Evolutionary conservation across 2,888 invertebrate genomes (phyloP), one percentile per base, ranked within the genome.

Genomic region (Eurytoma adleriae): DNA sequence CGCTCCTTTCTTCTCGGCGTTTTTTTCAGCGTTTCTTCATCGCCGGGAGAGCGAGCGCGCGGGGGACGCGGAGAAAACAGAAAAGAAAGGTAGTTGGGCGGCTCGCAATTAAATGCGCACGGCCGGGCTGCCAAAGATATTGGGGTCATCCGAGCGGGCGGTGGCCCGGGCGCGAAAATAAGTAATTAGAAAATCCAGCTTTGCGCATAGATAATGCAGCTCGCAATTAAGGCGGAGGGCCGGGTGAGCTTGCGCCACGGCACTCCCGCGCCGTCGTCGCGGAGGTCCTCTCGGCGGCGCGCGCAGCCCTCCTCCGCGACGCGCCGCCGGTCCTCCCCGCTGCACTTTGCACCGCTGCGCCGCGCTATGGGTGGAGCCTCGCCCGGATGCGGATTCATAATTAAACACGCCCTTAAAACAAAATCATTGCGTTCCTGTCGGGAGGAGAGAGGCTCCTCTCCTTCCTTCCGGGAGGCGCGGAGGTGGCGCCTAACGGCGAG

Each of bases 351-450:
- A 78, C 61, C 78, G 82, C 82, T 78, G 40, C 54, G n/a, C 52
- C 18, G 54, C 18, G 78, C 77, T 69, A 86, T 87, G 87, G 90
- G 90, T 90, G 90, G 90, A 90, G 90, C 90, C 83, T 89, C 88
- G 86, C 85, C 88, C 88, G 88, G 89, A 89, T 89, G 89, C 89
- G 89, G 89, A 90, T 90, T 90, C 89, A 90, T 90, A 90, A 90
- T 90, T 90, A 90, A 90, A 90, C 90, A 90, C 90, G 90, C 90
- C 90, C 90, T 90, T 90, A 90, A 90, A 90, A 90, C 90, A 90
- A 90, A 90, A 90, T 90, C 90, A 90, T 90, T 89, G 88, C 90
- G 88, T 87, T 85, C 86, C 86, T 86, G 87, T 67, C 78, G 67
- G 27, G 18, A 18, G 87, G 87, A 84, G 84, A 73, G 13, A 16